Evolutionary conservation across 1,140 invertebrate genomes (phyloP).

Genomic region (Tetraneura akinire): DNA sequence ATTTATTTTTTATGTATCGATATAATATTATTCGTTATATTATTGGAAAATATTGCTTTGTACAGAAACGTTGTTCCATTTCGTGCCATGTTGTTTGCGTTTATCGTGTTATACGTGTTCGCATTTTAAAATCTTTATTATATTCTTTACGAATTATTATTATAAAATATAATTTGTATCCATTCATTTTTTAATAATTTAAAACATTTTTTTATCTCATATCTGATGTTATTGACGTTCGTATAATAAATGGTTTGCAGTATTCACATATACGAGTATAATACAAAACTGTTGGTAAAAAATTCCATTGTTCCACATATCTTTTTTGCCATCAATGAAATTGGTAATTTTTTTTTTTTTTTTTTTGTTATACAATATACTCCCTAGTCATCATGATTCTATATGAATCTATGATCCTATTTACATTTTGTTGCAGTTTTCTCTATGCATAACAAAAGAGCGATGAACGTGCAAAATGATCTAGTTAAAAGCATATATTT

Average conservation of each 20-base stretch:
- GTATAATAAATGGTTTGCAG: not conserved
- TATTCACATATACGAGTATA: not conserved
- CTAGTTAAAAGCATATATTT: too few species aligned
- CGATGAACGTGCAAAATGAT: not conserved
- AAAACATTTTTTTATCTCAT: not conserved
- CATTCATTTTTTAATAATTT: not conserved
- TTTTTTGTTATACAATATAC: too few species aligned
- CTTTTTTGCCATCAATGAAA: conserved; percentile 12
- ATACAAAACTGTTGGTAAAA: not conserved
- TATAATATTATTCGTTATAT: too few species aligned
- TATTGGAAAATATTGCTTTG: too few species aligned
- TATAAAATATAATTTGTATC: not conserved
- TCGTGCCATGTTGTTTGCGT: too few species aligned
- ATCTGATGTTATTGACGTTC: conserved; percentile 16
- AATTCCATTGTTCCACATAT: conserved; percentile 5
- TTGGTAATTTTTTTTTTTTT: not conserved
- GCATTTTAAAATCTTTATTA: too few species aligned
- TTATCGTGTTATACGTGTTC: too few species aligned
- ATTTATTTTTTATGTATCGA: too few species aligned
- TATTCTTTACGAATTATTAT: not conserved
- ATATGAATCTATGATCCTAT: not conserved
- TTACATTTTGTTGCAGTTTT: not conserved
- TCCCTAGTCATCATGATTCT: not conserved
- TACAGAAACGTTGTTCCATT: too few species aligned
- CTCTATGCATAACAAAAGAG: not conserved